Evolutionary conservation across 2,797 vertebrate species (phyloP), one percentile per base, ranked within the genome.

Genomic region (Syndactyla subalaris): DNA sequence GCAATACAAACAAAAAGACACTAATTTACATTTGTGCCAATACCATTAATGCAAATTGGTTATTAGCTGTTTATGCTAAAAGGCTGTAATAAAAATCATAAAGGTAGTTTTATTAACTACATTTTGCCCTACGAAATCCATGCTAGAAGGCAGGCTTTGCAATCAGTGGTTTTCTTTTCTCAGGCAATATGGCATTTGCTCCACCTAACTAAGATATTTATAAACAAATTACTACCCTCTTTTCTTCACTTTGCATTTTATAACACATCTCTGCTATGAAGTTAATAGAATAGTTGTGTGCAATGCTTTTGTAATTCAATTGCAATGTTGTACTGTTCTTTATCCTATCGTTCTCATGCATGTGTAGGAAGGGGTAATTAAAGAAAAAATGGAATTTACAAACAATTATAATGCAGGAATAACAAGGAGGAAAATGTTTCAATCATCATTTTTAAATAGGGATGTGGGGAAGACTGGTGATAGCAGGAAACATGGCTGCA

Each of bases 1-100:
- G 82, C 54, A 96, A 94, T 54, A 83, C 86, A 95, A 96, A 96
- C 81, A 95, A 95, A 97, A 95, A 89, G 57, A 88, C 62, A 46
- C 80, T 96, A 93, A 97, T 97, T 97, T 98, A 95, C 95, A 97
- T 98, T 93, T 97, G 92, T 97, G 88, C 96, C 95, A 89, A 91
- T 85, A 73, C 76, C 76, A 93, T 97, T 97, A 97, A 98, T 97
- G 95, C 95, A 97, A 97, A 97, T 97, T 97, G 94, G 94, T 97
- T 98, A 97, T 97, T 97, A 97, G 93, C 94, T 96, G 61, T 96
- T 97, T 98, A 97, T 96, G 95, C 81, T 97, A 96, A 97, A 95
- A 95, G 97, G 91, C 72, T 94, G 83, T 95, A 96, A 94, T 96
- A 97, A 91, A 97, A 97, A 97, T 89, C 91, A 93, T 96, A 96